These are phyloP conservation scores for Penelope pileata DNA, from an alignment of 2,113 vertebrate genomes.

Conservation along the genomic window DNA sequence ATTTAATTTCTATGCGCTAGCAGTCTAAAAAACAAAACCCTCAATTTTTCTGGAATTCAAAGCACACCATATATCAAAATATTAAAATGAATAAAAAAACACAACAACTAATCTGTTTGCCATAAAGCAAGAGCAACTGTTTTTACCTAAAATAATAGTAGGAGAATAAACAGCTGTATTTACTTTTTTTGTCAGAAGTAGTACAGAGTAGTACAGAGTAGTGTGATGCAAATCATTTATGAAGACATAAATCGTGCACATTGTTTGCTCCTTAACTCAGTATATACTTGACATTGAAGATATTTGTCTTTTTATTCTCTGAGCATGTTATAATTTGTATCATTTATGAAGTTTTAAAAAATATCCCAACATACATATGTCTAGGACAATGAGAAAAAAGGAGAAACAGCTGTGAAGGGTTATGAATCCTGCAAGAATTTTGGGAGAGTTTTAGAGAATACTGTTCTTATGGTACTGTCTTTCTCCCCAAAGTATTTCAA, in stretches of 20 bases:
- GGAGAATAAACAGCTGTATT: neutral
- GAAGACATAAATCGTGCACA: neutral
- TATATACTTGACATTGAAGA: neutral
- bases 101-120: neutral
- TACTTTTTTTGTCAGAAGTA: neutral
- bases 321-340: rapidly evolving
- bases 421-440: neutral
- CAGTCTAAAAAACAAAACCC: neutral
- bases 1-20: neutral
- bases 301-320: neutral
- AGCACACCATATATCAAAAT: neutral
- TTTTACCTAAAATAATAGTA: neutral
- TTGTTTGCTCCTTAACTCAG: neutral
- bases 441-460: neutral
- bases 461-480: neutral
- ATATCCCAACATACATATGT: neutral
- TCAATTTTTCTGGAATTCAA: neutral
- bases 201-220: neutral
- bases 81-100: neutral
- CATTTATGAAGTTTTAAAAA: neutral
- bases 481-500: neutral
- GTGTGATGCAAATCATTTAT: neutral
- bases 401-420: neutral
- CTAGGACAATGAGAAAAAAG: neutral
- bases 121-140: neutral